Evolutionary conservation across 1,140 invertebrate species (phyloP).

Genomic region (Lysiphlebus fabarum): DNA sequence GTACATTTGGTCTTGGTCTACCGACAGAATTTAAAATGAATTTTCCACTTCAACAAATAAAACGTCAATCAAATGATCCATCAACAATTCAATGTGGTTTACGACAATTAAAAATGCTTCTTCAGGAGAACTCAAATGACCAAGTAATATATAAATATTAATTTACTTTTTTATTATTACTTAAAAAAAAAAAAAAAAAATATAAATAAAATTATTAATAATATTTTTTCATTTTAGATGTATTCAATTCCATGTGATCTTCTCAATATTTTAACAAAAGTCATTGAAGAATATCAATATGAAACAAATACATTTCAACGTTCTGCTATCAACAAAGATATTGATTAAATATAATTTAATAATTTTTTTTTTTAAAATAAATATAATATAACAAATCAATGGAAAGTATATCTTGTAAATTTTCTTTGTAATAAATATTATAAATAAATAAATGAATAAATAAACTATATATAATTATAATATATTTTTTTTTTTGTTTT

Average conservation of each 20-base stretch:
- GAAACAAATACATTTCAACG: background rate
- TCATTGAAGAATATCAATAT: background rate
- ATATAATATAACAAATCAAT: background rate
- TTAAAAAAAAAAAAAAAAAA: background rate
- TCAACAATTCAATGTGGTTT: constrained; percentile 42
- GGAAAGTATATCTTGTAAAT: too few relatives aligned
- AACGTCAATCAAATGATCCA: constrained; percentile 14
- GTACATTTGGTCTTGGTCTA: constrained; percentile 27
- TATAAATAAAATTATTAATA: too few relatives aligned
- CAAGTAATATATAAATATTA: constrained; percentile 42
- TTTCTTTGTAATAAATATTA: too few relatives aligned
- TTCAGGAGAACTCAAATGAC: constrained; percentile 53
- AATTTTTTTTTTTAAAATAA: too few relatives aligned
- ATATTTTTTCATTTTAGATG: too few relatives aligned
- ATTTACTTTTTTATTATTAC: constrained; percentile 1
- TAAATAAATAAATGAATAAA: too few relatives aligned
- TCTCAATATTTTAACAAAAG: constrained; percentile 13
- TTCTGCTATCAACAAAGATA: constrained; percentile 2
- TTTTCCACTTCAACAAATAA: constrained; percentile 11
- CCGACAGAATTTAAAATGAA: constrained; percentile 36
- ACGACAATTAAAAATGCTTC: constrained; percentile 54
- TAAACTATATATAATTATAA: too few relatives aligned
- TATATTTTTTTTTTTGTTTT: too few relatives aligned
- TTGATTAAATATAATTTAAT: constrained; percentile 9
- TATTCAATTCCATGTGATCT: constrained; percentile 20